Evolutionary conservation across 2,888 invertebrate species (phyloP).

Genomic region (Xestoiulus laeticollis): DNA sequence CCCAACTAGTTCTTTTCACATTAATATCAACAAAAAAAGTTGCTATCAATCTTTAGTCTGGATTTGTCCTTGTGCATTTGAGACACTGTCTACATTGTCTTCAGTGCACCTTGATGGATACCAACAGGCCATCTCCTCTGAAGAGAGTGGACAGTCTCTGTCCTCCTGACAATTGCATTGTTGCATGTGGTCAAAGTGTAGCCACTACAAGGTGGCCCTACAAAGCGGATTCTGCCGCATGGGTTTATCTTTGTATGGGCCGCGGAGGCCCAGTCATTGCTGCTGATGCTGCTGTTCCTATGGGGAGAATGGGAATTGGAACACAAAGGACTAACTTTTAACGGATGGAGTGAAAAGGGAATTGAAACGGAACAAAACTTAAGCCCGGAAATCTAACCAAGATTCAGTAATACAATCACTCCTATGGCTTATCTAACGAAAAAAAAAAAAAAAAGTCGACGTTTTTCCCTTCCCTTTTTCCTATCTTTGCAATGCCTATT

Average conservation of each 20-base stretch:
- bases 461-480: background rate
- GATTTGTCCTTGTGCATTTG: no score
- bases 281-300: conserved; percentile 1
- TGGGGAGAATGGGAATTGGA: conserved; percentile 45
- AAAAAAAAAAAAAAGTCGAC: background rate
- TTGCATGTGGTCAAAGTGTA: background rate
- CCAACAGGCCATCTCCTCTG: no score
- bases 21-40: no score
- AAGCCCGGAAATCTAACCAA: conserved; percentile 49
- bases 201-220: background rate
- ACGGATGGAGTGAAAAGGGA: conserved; percentile 49
- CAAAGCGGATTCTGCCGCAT: background rate
- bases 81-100: no score
- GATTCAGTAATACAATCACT: conserved; percentile 48
- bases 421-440: conserved; percentile 45
- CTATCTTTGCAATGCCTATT: conserved; percentile 26
- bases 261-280: background rate
- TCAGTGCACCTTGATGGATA: no score
- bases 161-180: background rate
- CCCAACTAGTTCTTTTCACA: no score
- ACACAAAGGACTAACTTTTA: conserved; percentile 47
- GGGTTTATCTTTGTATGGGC: background rate
- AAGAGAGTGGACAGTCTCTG: no score
- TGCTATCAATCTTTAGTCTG: no score
- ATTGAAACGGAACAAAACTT: conserved; percentile 48